These are phyloP conservation scores for Hippoglossus hippoglossus DNA, from an alignment of 2,797 vertebrate species.

Conservation along the genomic window DNA sequence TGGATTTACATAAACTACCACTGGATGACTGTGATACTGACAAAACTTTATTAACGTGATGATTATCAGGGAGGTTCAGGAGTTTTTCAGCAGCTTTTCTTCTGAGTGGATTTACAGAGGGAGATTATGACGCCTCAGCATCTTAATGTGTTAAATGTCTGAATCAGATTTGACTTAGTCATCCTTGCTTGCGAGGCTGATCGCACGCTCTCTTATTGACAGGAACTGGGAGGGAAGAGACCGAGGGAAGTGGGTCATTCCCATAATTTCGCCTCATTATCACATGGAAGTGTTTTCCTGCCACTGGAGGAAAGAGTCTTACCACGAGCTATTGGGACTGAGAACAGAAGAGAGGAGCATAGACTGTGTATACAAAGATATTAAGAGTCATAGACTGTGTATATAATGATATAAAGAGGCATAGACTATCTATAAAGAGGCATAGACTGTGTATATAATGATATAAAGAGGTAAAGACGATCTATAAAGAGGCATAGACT, in stretches of 20 bases:
- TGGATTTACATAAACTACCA: accelerated
- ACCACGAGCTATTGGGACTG: too few relatives aligned
- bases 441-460: too few relatives aligned
- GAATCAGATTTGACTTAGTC: neutral
- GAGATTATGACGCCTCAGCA: too few relatives aligned
- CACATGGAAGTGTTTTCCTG: slow-evolving; percentile 35
- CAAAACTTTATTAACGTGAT: neutral
- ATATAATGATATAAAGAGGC: too few relatives aligned
- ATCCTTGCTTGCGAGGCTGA: too few relatives aligned
- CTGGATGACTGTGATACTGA: neutral
- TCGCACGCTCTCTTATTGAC: neutral
- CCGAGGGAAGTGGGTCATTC: slow-evolving; percentile 62
- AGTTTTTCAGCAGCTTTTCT: neutral
- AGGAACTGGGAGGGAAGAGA: neutral
- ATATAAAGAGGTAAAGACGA: too few relatives aligned
- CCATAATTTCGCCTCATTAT: slow-evolving; percentile 47
- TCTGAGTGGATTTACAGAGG: neutral
- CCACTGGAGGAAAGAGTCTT: neutral
- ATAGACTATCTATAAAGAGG: too few relatives aligned
- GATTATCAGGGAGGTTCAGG: neutral
- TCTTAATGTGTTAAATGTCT: too few relatives aligned
- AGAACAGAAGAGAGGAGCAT: neutral
- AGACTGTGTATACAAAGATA: too few relatives aligned
- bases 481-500: too few relatives aligned
- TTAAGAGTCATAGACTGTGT: too few relatives aligned